A percentile compares a stretch with the other conserved stretches of the same genome.
phyloP scores from a whole-genome alignment of 2,113 vertebrate species.

The Atherinomorus stipes region DNA sequence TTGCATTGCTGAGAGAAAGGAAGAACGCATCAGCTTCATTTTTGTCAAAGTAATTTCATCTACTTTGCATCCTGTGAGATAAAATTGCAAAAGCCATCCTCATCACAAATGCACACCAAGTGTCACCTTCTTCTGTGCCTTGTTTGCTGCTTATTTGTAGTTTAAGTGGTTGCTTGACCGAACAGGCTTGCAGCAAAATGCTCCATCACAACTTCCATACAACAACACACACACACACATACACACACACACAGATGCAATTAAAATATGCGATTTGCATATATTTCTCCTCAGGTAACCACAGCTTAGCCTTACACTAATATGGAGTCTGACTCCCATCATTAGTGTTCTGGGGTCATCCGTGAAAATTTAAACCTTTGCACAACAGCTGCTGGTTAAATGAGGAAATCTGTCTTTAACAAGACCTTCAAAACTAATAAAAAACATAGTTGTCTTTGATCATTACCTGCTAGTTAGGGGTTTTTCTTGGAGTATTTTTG shows the following conservation, averaged over 20 bases:
- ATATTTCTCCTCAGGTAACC: conserved; percentile 28
- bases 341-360: background rate
- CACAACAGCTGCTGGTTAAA: conserved; percentile 7
- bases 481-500: no score
- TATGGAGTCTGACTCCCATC: conserved; percentile 10
- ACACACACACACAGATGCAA: conserved; percentile 1
- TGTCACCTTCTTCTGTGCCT: conserved; percentile 10
- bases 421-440: conserved; percentile 32
- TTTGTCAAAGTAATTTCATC: background rate
- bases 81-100: background rate
- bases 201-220: conserved; percentile 7
- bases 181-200: conserved; percentile 29
- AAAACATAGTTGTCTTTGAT: no score
- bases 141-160: conserved; percentile 64
- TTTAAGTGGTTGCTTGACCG: conserved; percentile 50
- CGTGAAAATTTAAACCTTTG: background rate
- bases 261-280: conserved; percentile 36
- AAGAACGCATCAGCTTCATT: background rate
- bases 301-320: background rate
- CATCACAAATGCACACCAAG: conserved; percentile 31
- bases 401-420: conserved; percentile 19
- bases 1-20: background rate
- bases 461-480: no score
- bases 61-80: conserved; percentile 10
- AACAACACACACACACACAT: background rate